phyloP scores from a whole-genome alignment of 1,140 invertebrate genomes.

The Caligus rogercresseyi region DNA sequence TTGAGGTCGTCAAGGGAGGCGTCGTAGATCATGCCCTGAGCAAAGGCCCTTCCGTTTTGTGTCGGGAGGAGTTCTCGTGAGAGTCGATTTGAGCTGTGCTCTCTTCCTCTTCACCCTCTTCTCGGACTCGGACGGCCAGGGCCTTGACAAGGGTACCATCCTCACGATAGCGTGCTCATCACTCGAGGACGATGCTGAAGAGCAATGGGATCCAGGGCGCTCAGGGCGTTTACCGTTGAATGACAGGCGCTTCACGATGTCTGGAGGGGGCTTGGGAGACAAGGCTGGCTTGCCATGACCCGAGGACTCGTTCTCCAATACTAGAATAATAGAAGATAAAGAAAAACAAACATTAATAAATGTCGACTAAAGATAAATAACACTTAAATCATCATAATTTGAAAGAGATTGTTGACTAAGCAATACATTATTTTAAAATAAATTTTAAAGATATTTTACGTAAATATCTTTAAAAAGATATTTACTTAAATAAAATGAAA shows the following conservation, averaged over 20 bases:
- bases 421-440: too few relatives aligned
- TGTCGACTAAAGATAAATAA: too few relatives aligned
- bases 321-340: too few relatives aligned
- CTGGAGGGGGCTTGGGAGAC: conserved; percentile 12
- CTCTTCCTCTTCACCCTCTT: background rate
- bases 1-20: background rate
- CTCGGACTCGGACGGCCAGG: background rate
- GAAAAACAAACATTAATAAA: too few relatives aligned
- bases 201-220: background rate
- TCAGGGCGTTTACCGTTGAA: conserved; percentile 7
- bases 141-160: background rate
- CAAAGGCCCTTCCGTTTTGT: background rate
- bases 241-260: conserved; percentile 16
- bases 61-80: too few relatives aligned
- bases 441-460: too few relatives aligned
- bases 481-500: too few relatives aligned
- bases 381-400: too few relatives aligned
- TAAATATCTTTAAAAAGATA: too few relatives aligned
- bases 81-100: background rate
- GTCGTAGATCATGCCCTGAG: background rate
- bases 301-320: too few relatives aligned
- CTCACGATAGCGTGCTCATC: background rate
- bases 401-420: too few relatives aligned
- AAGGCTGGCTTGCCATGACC: conserved; percentile 4
- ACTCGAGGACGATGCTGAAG: background rate